A percentile compares a stretch with the other conserved stretches of the same genome.
Evolutionary conservation across 2,888 invertebrate genomes (phyloP).

Genomic region (Temnothorax ravouxi): DNA sequence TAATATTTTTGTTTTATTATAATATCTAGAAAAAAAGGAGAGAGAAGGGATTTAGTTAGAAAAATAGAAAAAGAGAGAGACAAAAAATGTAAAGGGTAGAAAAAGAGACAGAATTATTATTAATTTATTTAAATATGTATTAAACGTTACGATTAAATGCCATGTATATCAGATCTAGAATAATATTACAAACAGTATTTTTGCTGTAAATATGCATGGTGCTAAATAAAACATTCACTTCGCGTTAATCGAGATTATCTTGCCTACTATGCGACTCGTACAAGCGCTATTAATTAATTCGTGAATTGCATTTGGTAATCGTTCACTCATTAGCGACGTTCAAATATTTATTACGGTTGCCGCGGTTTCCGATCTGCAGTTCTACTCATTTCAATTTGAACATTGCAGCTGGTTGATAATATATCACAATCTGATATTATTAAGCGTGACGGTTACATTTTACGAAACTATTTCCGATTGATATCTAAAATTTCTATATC

Average conservation of each 20-base stretch:
- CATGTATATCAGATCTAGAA: not conserved
- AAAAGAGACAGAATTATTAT: not conserved
- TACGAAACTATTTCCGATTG: conserved; percentile 13
- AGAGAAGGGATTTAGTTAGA: not conserved
- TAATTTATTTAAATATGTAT: not conserved
- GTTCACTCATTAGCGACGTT: conserved; percentile 55
- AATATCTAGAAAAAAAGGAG: not conserved
- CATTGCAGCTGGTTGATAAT: conserved; percentile 2
- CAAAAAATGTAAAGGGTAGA: not conserved
- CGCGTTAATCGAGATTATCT: conserved; percentile 42
- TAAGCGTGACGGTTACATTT: conserved; percentile 7
- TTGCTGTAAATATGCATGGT: not conserved
- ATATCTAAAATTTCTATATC: not conserved
- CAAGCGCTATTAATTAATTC: conserved; percentile 47
- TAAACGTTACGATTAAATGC: not conserved
- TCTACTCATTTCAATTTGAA: conserved; percentile 21
- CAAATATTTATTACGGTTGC: conserved; percentile 48
- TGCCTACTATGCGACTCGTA: not conserved
- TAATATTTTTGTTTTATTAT: not conserved
- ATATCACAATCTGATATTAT: conserved; percentile 42
- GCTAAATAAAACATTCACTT: conserved; percentile 22
- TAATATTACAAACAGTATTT: conserved; percentile 10
- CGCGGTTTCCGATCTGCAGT: conserved; percentile 37
- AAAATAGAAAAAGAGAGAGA: not conserved
- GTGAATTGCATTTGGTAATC: conserved; percentile 49